Evolutionary conservation across 2,888 invertebrate species (phyloP).

Genomic region (Phytoseiulus persimilis): DNA sequence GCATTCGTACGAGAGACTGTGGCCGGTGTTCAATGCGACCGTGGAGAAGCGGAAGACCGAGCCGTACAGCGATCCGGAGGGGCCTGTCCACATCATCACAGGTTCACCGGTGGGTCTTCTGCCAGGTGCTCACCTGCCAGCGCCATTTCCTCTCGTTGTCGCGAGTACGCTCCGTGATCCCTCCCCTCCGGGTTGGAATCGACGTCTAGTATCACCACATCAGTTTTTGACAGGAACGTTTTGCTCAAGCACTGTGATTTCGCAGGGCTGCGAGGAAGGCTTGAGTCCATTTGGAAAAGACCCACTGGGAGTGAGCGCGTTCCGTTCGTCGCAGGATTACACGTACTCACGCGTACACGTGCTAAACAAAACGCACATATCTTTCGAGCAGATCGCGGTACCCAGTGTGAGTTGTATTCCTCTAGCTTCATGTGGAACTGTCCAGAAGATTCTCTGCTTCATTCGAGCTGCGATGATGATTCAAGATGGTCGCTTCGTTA

Average conservation of each 20-base stretch:
- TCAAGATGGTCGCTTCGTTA: not conserved
- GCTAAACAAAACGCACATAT: constrained; percentile 72
- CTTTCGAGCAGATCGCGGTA: constrained; percentile 69
- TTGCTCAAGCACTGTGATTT: too few relatives aligned
- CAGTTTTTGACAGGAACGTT: too few relatives aligned
- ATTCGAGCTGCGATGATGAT: not conserved
- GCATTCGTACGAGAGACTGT: constrained; percentile 54
- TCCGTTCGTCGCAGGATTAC: constrained; percentile 69
- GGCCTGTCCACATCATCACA: constrained; percentile 54
- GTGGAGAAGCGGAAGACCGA: constrained; percentile 45
- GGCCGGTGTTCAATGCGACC: constrained; percentile 53
- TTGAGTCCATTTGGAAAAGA: constrained; percentile 63
- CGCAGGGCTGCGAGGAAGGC: constrained; percentile 67
- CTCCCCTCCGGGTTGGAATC: too few relatives aligned
- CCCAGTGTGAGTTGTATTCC: constrained; percentile 45
- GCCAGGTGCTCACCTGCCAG: not conserved
- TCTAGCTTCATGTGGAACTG: not conserved
- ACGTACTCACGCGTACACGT: constrained; percentile 66
- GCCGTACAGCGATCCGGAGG: constrained; percentile 53
- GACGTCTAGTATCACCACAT: too few relatives aligned
- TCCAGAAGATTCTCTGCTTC: not conserved
- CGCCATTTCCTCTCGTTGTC: not conserved
- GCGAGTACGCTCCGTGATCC: too few relatives aligned
- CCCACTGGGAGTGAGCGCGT: constrained; percentile 68
- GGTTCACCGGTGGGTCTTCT: constrained; percentile 52